A percentile compares a stretch with the other conserved stretches of the same genome.
Conservation (phyloP, 2,797 vertebrate species). For the Sebastes diaconus region DNA sequence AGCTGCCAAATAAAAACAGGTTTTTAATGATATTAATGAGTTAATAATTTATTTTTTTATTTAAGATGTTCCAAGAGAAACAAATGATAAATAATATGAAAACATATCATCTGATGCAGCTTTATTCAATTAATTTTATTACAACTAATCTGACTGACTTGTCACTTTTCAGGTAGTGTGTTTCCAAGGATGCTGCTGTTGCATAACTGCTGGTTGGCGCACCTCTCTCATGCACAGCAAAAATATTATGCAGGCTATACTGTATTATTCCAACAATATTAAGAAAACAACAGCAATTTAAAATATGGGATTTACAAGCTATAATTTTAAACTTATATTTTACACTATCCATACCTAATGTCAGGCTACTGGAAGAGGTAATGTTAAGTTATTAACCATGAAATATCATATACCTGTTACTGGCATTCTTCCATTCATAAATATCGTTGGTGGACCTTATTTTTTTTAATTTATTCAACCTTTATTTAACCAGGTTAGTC, state of each 20-base stretch:
- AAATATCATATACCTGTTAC: background rate
- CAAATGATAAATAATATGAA: background rate
- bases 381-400: background rate
- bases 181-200: conserved; percentile 23
- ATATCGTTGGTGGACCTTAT: background rate
- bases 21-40: background rate
- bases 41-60: no score
- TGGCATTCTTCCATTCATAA: background rate
- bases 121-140: no score
- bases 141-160: no score
- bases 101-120: background rate
- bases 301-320: background rate
- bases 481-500: no score
- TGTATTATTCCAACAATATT: background rate
- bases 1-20: conserved; percentile 23
- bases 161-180: background rate
- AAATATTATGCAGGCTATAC: background rate
- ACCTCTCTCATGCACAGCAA: background rate
- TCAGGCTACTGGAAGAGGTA: background rate
- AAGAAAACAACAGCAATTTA: background rate
- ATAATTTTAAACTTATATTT: background rate
- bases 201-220: conserved; percentile 21
- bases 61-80: background rate
- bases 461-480: no score
- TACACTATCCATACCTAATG: background rate